Conservation (phyloP, 2,113 vertebrate species). For the Pomatostomus ruficeps region DNA sequence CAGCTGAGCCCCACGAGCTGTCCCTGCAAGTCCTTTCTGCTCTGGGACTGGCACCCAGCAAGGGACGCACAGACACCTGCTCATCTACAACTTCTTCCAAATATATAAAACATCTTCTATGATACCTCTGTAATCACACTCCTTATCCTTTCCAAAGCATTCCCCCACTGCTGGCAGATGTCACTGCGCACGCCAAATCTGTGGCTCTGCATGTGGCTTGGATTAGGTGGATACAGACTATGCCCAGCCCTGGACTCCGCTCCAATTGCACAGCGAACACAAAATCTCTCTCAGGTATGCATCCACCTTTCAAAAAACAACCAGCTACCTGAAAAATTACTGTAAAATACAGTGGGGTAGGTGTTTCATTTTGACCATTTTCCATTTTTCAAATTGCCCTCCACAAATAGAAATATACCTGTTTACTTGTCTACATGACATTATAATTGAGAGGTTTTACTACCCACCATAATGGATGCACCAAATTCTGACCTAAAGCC, state of each 20-base stretch:
- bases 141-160: not conserved
- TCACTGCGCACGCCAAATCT: accelerated
- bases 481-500: not conserved
- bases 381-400: not conserved
- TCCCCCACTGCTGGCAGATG: not conserved
- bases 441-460: not conserved
- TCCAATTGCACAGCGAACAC: not conserved
- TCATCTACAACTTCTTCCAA: not conserved
- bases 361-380: not conserved
- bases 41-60: not conserved
- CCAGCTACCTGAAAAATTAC: not conserved
- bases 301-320: not conserved
- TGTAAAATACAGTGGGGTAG: not conserved
- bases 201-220: not conserved
- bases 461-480: not conserved
- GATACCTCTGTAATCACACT: not conserved
- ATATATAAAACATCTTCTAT: not conserved
- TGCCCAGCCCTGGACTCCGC: not conserved
- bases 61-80: not conserved
- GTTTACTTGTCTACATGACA: not conserved
- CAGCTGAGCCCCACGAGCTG: accelerated
- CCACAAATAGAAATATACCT: not conserved
- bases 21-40: not conserved
- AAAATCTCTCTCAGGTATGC: not conserved
- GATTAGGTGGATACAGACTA: not conserved